Evolutionary conservation across 2,113 vertebrate species (phyloP), one percentile per base, ranked within the genome.

Genomic region (Poeciliopsis occidentalis): DNA sequence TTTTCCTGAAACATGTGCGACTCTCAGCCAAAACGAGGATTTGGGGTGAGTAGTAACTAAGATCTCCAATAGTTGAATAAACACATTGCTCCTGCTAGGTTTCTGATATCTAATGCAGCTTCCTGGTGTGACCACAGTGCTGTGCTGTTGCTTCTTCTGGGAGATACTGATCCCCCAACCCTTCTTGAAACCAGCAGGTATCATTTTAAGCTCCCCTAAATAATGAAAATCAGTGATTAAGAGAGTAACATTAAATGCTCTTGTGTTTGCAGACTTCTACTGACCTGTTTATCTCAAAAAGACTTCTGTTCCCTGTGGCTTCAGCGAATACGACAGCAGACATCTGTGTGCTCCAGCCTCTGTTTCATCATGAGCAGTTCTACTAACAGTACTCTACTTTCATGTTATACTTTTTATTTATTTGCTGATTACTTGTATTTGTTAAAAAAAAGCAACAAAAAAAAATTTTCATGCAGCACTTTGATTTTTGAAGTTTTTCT

Each of bases 281-380:
- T 98, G 78, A 98, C 96, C 60, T 99, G 97, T 86, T 83, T 99
- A 65, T 97, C 96, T 81, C 97, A 97, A 81, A 91, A 94, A 82
- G 95, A 97, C 67, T 96, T 96, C 84, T 93, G 95, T 75, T 94
- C 76, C 29, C 78, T 96, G 75, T 99, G 97, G 97, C 91, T 98
- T 77, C 94, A 97, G 80, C 95, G 96, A 83, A 95, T 99, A 86
- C 90, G 81, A 67, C 94, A 95, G 71, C 92, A 95, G 65, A 89
- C 82, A 0, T 94, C 94, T 0, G 92, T 97, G 41, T 92, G 89
- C 47, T 88, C 94, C 82, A 97, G 92, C 78, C 90, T 99, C 30
- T 97, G 96, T 79, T 99, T 99, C 93, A 97, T 99, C 92, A 98
- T 99, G 97, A 94, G 92, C 90, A 98, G 97, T 87, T 99, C 97